phyloP scores from a whole-genome alignment of 2,113 vertebrate genomes.

The Struthidea cinerea region DNA sequence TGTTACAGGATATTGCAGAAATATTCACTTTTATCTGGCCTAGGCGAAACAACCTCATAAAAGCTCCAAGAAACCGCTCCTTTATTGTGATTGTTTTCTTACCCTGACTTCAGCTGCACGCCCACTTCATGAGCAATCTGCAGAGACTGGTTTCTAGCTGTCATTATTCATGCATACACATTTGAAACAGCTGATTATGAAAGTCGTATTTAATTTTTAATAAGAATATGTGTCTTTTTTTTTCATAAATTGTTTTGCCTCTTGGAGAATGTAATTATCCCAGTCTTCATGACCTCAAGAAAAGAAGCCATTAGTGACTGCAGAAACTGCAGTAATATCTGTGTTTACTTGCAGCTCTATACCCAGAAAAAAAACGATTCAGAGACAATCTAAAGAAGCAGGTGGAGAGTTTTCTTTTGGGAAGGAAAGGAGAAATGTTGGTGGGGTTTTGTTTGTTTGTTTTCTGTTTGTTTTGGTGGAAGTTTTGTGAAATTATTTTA shows the following conservation, averaged over 20 bases:
- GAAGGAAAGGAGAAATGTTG: background rate
- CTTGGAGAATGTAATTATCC: constrained; percentile 15
- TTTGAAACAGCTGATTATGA: constrained; percentile 25
- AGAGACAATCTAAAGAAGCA: background rate
- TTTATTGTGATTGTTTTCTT: background rate
- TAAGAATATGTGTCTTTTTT: background rate
- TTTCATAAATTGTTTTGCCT: constrained; percentile 5
- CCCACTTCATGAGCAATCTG: background rate
- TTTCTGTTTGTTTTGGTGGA: background rate
- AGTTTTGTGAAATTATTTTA: background rate
- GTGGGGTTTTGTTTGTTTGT: background rate
- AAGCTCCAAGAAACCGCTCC: background rate
- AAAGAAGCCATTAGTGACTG: background rate
- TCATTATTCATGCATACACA: background rate
- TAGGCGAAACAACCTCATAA: constrained; percentile 9
- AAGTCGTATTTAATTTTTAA: constrained; percentile 56
- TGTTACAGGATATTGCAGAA: constrained; percentile 46
- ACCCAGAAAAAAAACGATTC: background rate
- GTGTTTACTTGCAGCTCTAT: background rate
- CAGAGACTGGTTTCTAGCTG: background rate
- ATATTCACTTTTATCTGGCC: background rate
- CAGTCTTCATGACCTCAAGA: background rate
- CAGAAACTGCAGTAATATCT: background rate
- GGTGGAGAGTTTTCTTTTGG: background rate
- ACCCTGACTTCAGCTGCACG: background rate